Conservation (phyloP, 2,113 vertebrate species). For the Lycocorax pyrrhopterus region DNA sequence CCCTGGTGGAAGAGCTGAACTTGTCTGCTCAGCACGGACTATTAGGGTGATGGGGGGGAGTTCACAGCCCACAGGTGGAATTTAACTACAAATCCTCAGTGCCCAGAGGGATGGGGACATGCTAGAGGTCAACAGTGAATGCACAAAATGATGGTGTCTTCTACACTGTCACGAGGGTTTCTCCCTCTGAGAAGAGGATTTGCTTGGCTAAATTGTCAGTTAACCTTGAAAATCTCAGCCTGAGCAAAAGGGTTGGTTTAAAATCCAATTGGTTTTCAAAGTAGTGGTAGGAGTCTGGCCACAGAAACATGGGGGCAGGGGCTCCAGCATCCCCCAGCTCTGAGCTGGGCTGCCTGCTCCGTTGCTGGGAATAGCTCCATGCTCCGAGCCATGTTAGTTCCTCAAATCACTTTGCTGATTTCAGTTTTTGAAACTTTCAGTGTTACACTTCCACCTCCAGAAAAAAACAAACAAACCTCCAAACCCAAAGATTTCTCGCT, state of each 20-base stretch:
- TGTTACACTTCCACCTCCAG: neutral
- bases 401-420: neutral
- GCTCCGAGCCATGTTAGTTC: fast-evolving
- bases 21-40: neutral
- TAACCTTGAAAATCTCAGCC: neutral
- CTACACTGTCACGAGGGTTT: fast-evolving
- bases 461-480: neutral
- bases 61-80: neutral
- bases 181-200: neutral
- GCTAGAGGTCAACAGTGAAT: neutral
- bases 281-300: neutral
- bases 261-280: neutral
- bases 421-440: neutral
- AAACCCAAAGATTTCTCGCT: neutral
- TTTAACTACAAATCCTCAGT: neutral
- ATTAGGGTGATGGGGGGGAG: neutral
- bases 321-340: fast-evolving
- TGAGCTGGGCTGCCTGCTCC: neutral
- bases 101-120: neutral
- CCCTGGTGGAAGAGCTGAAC: neutral
- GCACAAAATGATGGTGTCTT: neutral
- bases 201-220: neutral
- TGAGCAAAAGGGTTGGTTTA: neutral
- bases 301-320: fast-evolving
- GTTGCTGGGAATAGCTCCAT: fast-evolving